A percentile compares a stretch with the other conserved stretches of the same genome.
Conservation (phyloP, 2,888 invertebrate species). For the Ormia ochracea region DNA sequence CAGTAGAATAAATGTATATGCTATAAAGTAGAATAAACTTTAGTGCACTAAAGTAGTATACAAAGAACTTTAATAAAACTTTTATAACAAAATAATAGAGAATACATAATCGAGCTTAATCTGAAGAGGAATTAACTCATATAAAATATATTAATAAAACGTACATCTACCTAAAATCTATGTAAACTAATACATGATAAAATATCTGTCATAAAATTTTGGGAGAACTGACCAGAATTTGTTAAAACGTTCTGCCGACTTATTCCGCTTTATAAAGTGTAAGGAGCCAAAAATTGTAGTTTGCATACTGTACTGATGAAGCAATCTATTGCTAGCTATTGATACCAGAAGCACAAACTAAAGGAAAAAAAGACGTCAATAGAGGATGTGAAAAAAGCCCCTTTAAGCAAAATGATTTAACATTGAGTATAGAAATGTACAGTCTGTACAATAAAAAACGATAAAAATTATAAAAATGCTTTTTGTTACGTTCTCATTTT, state of each 20-base stretch:
- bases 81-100: no score
- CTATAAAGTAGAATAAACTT: no score
- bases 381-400: slow-evolving; percentile 25
- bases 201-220: no score
- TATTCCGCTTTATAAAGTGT: not conserved
- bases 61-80: no score
- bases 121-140: no score
- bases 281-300: not conserved
- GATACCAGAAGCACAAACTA: not conserved
- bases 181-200: no score
- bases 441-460: slow-evolving; percentile 32
- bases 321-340: slow-evolving; percentile 11
- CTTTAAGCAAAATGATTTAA: slow-evolving; percentile 52
- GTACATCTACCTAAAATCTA: no score
- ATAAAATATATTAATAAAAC: no score
- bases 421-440: slow-evolving; percentile 45
- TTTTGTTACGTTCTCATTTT: slow-evolving; percentile 29
- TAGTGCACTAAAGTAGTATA: no score
- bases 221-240: no score
- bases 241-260: not conserved
- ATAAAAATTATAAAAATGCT: slow-evolving; percentile 29
- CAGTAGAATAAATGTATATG: no score
- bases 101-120: no score
- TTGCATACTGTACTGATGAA: not conserved
- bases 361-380: slow-evolving; percentile 25